phyloP scores from a whole-genome alignment of 1,140 invertebrate species.

The Pogonomyrmex barbatus region DNA sequence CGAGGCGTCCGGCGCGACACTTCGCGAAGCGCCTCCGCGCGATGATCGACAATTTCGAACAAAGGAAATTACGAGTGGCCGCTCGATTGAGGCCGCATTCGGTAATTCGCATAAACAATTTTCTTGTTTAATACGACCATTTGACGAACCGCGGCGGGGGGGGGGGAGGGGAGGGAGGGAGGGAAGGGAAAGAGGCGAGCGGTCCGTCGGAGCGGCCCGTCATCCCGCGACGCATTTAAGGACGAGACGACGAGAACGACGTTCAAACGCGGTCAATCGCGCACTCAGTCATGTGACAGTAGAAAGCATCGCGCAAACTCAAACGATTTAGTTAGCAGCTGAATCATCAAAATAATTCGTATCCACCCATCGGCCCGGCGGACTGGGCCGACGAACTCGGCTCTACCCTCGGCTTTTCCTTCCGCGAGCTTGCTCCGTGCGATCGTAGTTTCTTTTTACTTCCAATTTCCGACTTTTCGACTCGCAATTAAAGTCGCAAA shows the following conservation, averaged over 20 bases:
- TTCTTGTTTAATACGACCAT: constrained; percentile 45
- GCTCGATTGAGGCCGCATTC: constrained; percentile 47
- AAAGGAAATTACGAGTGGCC: constrained; percentile 1
- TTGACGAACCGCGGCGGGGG: not conserved
- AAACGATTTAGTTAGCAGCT: constrained; percentile 1
- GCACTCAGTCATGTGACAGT: constrained; percentile 58
- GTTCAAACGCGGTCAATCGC: constrained; percentile 55
- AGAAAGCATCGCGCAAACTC: constrained; percentile 47
- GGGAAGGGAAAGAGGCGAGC: not conserved
- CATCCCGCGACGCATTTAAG: constrained; percentile 38
- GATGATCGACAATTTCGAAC: constrained; percentile 46
- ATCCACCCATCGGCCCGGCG: constrained; percentile 20
- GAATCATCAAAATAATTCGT: constrained; percentile 21
- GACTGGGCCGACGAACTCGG: not conserved
- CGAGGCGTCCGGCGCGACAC: too few species aligned
- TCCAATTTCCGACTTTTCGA: not conserved
- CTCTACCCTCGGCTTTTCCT: not conserved
- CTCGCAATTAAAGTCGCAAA: not conserved
- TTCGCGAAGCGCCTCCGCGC: not conserved
- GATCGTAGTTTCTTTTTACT: not conserved
- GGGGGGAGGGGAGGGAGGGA: too few species aligned
- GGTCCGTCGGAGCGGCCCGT: not conserved
- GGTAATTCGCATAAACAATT: constrained; percentile 58
- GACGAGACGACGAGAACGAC: constrained; percentile 40
- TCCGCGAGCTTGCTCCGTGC: not conserved